These are phyloP conservation scores for Pediacus dermestoides DNA, from an alignment of 2,888 invertebrate genomes.

Conservation along the genomic window DNA sequence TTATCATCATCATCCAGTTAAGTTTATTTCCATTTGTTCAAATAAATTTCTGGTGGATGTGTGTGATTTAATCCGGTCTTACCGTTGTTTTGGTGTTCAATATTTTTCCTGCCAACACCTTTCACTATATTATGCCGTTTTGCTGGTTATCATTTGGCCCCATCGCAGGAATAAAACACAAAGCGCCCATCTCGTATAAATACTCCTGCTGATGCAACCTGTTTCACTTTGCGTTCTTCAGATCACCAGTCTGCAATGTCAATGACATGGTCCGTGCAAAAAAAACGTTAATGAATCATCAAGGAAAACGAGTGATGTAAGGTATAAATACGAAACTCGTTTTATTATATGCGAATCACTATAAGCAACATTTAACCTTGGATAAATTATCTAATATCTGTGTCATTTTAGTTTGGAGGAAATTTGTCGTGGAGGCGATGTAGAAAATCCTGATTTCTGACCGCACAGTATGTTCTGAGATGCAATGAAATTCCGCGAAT, in stretches of 20 bases:
- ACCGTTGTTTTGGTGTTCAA: constrained; percentile 24
- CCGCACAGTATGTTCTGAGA: constrained; percentile 23
- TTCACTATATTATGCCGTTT: too few relatives aligned
- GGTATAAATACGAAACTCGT: constrained; percentile 19
- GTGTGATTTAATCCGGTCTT: constrained; percentile 24
- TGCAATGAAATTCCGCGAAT: too few relatives aligned
- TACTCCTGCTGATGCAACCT: constrained; percentile 22
- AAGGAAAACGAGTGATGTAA: constrained; percentile 43
- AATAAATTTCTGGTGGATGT: background rate
- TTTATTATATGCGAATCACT: constrained; percentile 15
- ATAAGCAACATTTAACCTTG: constrained; percentile 35
- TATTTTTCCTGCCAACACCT: background rate
- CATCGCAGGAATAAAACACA: too few relatives aligned
- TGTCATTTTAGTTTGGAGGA: constrained; percentile 31
- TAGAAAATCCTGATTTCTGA: constrained; percentile 26
- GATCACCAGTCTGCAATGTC: constrained; percentile 31
- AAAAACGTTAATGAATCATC: constrained; percentile 41
- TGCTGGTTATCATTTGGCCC: constrained; percentile 1
- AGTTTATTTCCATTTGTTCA: too few relatives aligned
- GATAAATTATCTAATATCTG: constrained; percentile 36
- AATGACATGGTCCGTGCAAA: constrained; percentile 31
- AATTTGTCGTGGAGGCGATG: too few relatives aligned
- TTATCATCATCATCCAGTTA: too few relatives aligned
- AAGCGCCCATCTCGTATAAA: too few relatives aligned
- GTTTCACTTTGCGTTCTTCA: constrained; percentile 12